Evolutionary conservation across 2,797 vertebrate genomes (phyloP).

Genomic region (Dromococcyx pavoninus): DNA sequence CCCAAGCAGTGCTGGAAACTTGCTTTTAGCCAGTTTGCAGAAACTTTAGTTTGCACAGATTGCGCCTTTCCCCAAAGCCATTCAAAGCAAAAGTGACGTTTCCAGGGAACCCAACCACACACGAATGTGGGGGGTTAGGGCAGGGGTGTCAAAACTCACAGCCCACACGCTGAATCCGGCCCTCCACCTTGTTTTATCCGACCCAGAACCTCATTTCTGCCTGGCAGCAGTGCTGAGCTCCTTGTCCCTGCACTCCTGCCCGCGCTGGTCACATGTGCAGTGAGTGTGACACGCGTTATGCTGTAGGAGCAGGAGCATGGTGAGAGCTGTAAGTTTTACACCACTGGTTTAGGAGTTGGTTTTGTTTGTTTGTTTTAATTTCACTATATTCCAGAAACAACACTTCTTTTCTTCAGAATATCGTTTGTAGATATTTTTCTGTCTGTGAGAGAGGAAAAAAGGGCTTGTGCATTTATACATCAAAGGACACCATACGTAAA

Average conservation of each 20-base stretch:
- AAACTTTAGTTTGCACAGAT: neutral
- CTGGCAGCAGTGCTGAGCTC: too few relatives aligned
- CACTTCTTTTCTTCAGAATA: neutral
- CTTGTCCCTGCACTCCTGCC: too few relatives aligned
- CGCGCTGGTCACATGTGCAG: too few relatives aligned
- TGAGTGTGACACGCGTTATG: too few relatives aligned
- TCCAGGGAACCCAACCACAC: accelerated
- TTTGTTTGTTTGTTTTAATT: neutral
- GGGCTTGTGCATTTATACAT: accelerated
- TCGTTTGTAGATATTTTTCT: neutral
- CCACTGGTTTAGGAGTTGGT: accelerated
- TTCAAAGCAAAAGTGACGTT: neutral
- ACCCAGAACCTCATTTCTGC: too few relatives aligned
- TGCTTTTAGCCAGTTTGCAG: neutral
- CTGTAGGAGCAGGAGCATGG: too few relatives aligned
- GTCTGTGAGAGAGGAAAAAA: neutral
- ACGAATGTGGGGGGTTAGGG: accelerated
- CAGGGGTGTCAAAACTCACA: too few relatives aligned
- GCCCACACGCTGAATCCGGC: too few relatives aligned
- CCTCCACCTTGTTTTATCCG: too few relatives aligned
- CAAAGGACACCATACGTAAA: accelerated
- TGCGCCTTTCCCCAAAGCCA: neutral
- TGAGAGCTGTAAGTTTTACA: too few relatives aligned
- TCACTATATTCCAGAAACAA: neutral
- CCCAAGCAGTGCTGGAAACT: neutral